Evolutionary conservation across 2,797 vertebrate genomes (phyloP).

Genomic region (Scolopax bukidnonensis): DNA sequence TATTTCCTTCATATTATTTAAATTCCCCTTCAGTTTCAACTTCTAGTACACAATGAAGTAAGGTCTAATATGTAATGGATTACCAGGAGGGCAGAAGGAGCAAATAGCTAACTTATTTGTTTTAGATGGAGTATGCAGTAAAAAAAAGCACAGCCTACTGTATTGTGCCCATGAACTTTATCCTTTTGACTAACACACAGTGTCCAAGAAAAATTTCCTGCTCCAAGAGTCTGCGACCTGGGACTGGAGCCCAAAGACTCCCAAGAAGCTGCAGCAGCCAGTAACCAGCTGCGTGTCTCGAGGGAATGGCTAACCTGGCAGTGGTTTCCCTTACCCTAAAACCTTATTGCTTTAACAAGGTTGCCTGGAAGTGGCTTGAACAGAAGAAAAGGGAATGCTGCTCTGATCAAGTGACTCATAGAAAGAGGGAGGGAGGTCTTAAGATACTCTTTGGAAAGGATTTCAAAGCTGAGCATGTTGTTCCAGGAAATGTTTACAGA

Average conservation of each 20-base stretch:
- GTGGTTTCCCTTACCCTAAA: slow-evolving; percentile 37
- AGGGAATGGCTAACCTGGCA: slow-evolving; percentile 37
- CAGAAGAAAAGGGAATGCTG: slow-evolving; percentile 42
- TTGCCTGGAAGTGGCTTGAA: slow-evolving; percentile 59
- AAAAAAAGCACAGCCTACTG: slow-evolving; percentile 32
- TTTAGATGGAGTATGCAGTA: slow-evolving; percentile 35
- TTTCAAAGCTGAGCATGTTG: slow-evolving; percentile 65
- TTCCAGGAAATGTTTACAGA: slow-evolving; percentile 75
- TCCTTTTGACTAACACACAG: slow-evolving; percentile 55
- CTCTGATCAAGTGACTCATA: slow-evolving; percentile 55
- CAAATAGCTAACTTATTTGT: slow-evolving; percentile 37
- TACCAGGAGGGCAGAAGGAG: slow-evolving; percentile 6
- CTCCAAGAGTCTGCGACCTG: slow-evolving; percentile 21
- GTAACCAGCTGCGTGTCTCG: slow-evolving; percentile 16
- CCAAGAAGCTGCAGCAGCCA: slow-evolving; percentile 53
- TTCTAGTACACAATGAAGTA: background rate
- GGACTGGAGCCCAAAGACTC: slow-evolving; percentile 62
- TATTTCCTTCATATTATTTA: background rate
- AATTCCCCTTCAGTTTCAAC: background rate
- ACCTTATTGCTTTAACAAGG: slow-evolving; percentile 51
- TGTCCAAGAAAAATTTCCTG: slow-evolving; percentile 75
- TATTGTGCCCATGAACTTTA: slow-evolving; percentile 65
- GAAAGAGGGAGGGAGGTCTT: slow-evolving; percentile 55
- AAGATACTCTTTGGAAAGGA: slow-evolving; percentile 57
- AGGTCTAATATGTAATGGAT: slow-evolving; percentile 51